A percentile compares a stretch with the other conserved stretches of the same genome.
phyloP scores from a whole-genome alignment of 2,888 invertebrate genomes.

The Apotomis capreana region DNA sequence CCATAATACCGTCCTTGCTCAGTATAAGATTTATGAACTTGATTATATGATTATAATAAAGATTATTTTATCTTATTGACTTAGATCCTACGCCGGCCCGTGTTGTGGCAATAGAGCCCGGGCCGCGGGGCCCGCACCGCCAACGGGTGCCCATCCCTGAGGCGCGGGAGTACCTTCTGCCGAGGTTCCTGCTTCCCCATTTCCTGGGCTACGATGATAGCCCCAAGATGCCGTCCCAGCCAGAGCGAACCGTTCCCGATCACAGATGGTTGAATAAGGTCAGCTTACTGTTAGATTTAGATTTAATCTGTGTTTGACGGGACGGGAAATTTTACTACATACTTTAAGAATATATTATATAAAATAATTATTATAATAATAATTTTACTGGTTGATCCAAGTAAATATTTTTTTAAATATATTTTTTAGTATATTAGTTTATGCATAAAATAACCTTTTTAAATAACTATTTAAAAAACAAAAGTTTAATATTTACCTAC shows the following conservation, averaged over 20 bases:
- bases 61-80: background rate
- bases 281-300: constrained; percentile 6
- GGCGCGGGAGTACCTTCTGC: constrained; percentile 51
- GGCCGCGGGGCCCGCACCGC: constrained; percentile 26
- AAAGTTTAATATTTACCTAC: too few species aligned
- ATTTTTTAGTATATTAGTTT: too few species aligned
- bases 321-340: too few species aligned
- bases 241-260: constrained; percentile 38
- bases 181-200: constrained; percentile 53
- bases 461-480: too few species aligned
- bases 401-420: too few species aligned
- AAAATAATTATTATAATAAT: too few species aligned
- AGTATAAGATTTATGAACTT: too few species aligned
- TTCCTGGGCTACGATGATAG: constrained; percentile 51
- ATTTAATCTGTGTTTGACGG: background rate
- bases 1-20: too few species aligned
- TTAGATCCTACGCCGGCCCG: constrained; percentile 28
- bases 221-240: constrained; percentile 42
- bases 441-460: too few species aligned
- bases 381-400: too few species aligned
- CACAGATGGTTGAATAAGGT: constrained; percentile 62
- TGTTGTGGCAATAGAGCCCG: constrained; percentile 18
- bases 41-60: too few species aligned
- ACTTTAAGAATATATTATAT: too few species aligned
- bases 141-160: constrained; percentile 27